A percentile compares a stretch with the other conserved stretches of the same genome.
Conservation (phyloP, 1,140 invertebrate species). For the Drosophila busckii region DNA sequence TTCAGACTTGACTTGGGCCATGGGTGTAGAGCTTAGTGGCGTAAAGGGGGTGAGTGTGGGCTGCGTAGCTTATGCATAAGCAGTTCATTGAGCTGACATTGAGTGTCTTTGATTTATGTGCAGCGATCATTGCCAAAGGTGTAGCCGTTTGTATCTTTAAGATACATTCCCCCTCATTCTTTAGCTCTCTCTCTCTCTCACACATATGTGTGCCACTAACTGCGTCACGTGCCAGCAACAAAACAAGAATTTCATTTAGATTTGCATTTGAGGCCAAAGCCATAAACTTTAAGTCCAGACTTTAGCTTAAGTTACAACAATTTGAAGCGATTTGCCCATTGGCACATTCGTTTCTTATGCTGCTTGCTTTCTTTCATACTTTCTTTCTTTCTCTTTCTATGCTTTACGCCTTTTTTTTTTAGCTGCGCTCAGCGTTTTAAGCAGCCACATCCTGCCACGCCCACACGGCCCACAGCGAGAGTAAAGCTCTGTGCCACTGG, state of each 20-base stretch:
- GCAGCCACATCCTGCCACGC: constrained; percentile 66
- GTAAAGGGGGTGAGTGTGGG: too few species aligned
- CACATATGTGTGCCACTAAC: constrained; percentile 35
- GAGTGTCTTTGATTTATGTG: constrained; percentile 73
- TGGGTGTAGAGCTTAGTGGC: background rate
- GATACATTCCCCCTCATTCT: background rate
- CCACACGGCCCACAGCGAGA: constrained; percentile 3
- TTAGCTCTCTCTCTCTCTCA: too few species aligned
- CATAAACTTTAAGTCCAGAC: too few species aligned
- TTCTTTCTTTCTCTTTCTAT: background rate
- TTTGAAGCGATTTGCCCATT: too few species aligned
- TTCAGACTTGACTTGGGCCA: background rate
- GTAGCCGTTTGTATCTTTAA: background rate
- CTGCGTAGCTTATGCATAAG: constrained; percentile 39
- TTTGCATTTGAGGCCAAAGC: constrained; percentile 67
- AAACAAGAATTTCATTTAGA: constrained; percentile 77
- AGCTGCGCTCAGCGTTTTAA: constrained; percentile 63
- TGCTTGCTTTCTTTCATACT: background rate
- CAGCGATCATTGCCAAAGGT: constrained; percentile 18
- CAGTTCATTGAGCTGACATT: constrained; percentile 76
- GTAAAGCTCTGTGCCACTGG: too few species aligned
- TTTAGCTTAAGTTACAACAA: too few species aligned
- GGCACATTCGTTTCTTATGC: too few species aligned
- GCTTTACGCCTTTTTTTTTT: constrained; percentile 41
- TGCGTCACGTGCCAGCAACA: constrained; percentile 75